A percentile compares a stretch with the other conserved stretches of the same genome.
phyloP scores from a whole-genome alignment of 1,140 invertebrate species.

The Halictus rubicundus region DNA sequence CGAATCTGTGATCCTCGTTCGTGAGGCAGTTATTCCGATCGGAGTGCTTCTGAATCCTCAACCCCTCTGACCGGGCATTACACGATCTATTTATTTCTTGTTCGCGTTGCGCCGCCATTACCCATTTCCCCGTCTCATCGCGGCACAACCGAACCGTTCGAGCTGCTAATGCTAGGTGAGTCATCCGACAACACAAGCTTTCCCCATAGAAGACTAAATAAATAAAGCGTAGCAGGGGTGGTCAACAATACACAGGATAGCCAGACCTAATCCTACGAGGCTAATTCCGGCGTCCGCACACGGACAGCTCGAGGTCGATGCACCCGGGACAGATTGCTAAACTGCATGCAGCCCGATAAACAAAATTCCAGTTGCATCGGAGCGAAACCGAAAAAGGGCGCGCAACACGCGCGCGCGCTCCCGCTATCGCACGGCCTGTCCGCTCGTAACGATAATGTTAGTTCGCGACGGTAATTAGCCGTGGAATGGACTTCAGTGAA shows the following conservation, averaged over 20 bases:
- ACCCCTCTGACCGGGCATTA: no score
- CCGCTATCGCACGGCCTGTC: no score
- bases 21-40: not conserved
- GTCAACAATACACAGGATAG: not conserved
- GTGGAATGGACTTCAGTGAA: no score
- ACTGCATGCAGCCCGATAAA: not conserved
- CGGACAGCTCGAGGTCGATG: not conserved
- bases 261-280: not conserved
- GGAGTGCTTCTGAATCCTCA: no score
- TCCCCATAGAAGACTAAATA: not conserved
- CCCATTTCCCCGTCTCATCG: not conserved
- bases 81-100: not conserved
- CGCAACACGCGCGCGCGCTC: no score
- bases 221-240: not conserved
- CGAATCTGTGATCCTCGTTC: not conserved
- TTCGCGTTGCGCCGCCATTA: not conserved
- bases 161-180: not conserved
- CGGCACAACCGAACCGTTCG: not conserved
- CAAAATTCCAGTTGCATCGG: not conserved
- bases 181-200: not conserved
- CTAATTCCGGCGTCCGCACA: not conserved
- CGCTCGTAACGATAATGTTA: no score
- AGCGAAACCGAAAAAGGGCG: not conserved
- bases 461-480: no score
- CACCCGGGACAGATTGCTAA: not conserved